Evolutionary conservation across 1,140 invertebrate species (phyloP), one percentile per base, ranked within the genome.

Genomic region (Lordiphosa collinella): DNA sequence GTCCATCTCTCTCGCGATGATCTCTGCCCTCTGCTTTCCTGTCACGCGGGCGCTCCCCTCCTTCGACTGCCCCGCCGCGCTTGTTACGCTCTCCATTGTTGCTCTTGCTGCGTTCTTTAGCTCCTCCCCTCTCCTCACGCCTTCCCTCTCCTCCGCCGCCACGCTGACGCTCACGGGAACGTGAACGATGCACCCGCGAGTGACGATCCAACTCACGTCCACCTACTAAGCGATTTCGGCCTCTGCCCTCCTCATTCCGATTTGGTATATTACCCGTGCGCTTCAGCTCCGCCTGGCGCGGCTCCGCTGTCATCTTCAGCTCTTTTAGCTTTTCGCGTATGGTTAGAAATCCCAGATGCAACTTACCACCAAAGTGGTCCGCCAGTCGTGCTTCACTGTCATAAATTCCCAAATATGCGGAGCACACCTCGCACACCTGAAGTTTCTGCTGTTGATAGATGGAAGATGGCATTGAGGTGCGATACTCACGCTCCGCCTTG

Each of bases 311-410:
- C 90, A 92, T 93, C 91, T 97, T 95, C n/a, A 99, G 90, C 67
- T 99, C 97, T 0, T 94, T 92, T 1, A 99, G 90, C 89, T 98
- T 99, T 78, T 99, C 98, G 16, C 98, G 92, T 58, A 99, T 99
- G 73, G 97, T 97, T 52, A 99, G 99, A 89, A 99, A 99, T 10
- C 98, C 98, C 29, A 99, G 91, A 92, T 99, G 98, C 40, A 99
- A 91, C 91, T 99, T 99, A 18, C 98, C 98, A 40, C 98, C 98
- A 91, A 99, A 99, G 89, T 99, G 98, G 91, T 99, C 98, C 12
- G 98, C 98, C 22, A 99, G 90, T 25, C 98, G 94, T 51, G 98
- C 91, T 84, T 99, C 98, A 87, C 99, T 99, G 89, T 99, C 98
- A 89, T 99, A 97, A 68, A 99, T 99, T 48, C 98, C 98, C 48